Base-by-base conservation (phyloP, 1,140 invertebrate species). In the Cotesia chilonis region DNA sequence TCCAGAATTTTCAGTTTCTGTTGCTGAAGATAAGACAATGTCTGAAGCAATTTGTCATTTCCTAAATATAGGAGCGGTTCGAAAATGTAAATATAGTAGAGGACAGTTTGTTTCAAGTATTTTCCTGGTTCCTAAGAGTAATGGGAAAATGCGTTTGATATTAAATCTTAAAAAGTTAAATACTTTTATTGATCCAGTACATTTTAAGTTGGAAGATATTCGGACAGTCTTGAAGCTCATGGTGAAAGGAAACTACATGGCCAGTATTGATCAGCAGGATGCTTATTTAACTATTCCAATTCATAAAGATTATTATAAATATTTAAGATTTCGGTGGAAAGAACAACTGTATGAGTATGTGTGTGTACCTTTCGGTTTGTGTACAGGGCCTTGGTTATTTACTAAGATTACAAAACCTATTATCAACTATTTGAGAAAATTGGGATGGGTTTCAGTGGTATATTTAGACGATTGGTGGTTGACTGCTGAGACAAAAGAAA, bases 131-230 rank as follows among this genome's bases (percentile, higher is more conserved):
- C 35, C 28, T 10, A 63, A 63, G 36, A 12, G 20, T 37, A 1
- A 38, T 4, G 60, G 36, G 10, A 9, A 9, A n/a, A 6, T 10
- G 10, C 28, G 35, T 4, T 37, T 63, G 10, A 38, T 63, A n/a
- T 37, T 63, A 14, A 63, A 63, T 38, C 60, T 63, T 9, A 59
- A 59, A 59, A 59, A 17, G 6, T 4, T 59, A 3, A 59, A 59
- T 28, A 20, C 14, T 20, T 59, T 63, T 36, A 38, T 63, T 36
- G n/a, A 37, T 63, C 28, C 60, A 14, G 1, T 12, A n/a, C 36
- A 63, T 63, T 63, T 63, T 37, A 63, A 63, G n/a, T 37, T 63
- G 7, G 60, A 37, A 14, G 60, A 63, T 63, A 12, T 9, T n/a
- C 6, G 36, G 37, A 37, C 28, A 14, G 60, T 14, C 9, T 28